Evolutionary conservation across 2,113 vertebrate species (phyloP).

Genomic region (Pagrus major): DNA sequence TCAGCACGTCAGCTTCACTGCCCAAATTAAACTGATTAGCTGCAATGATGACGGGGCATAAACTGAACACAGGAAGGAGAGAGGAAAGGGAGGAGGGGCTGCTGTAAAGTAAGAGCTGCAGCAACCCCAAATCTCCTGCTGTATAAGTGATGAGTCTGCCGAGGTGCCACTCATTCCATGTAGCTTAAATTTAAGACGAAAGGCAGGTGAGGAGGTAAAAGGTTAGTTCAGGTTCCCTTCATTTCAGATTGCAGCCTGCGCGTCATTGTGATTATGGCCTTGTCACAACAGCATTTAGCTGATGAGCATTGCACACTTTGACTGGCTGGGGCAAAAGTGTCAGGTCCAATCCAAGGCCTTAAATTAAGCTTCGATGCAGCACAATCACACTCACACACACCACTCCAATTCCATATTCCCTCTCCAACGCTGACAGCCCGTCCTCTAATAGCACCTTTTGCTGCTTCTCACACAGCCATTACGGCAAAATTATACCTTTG

Average conservation of each 20-base stretch:
- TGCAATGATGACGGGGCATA: slow-evolving; percentile 70
- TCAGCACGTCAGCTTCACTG: slow-evolving; percentile 75
- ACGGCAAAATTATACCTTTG: slow-evolving; percentile 62
- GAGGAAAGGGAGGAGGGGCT: slow-evolving; percentile 8
- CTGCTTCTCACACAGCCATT: slow-evolving; percentile 40
- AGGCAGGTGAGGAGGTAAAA: not conserved
- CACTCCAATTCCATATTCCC: not conserved
- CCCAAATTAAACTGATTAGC: slow-evolving; percentile 80
- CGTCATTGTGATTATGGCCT: slow-evolving; percentile 52
- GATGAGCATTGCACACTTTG: slow-evolving; percentile 59
- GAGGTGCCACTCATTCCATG: not conserved
- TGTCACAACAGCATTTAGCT: slow-evolving; percentile 63
- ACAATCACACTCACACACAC: not conserved
- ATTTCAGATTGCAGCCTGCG: not conserved
- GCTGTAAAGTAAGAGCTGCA: slow-evolving; percentile 16
- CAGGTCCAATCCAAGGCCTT: slow-evolving; percentile 53
- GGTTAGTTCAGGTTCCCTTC: slow-evolving; percentile 13
- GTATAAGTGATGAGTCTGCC: not conserved
- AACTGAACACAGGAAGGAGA: slow-evolving; percentile 41
- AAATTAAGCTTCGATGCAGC: slow-evolving; percentile 48
- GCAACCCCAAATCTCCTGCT: slow-evolving; percentile 8
- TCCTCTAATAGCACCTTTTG: slow-evolving; percentile 58
- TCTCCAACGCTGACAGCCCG: slow-evolving; percentile 15
- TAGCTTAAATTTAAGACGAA: not conserved
- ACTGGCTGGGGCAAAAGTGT: slow-evolving; percentile 41